Evolutionary conservation across 1,140 invertebrate genomes (phyloP).

Genomic region (Caenorhabditis latens): DNA sequence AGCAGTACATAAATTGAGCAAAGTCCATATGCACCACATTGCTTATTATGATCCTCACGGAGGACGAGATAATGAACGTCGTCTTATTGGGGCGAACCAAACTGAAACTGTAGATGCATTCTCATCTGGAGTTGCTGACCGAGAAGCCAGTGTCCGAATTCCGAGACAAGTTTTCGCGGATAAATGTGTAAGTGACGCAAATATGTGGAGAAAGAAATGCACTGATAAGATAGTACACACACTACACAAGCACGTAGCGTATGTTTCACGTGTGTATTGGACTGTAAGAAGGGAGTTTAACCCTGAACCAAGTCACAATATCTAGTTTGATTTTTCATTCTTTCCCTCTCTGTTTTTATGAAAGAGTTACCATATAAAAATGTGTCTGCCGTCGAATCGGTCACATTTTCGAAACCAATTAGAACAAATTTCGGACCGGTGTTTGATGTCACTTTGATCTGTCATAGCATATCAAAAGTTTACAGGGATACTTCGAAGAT

Average conservation of each 20-base stretch:
- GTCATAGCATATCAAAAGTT: constrained; percentile 70
- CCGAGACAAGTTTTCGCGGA: constrained; percentile 73
- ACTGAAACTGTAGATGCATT: constrained; percentile 89
- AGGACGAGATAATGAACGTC: constrained; percentile 86
- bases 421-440: not conserved
- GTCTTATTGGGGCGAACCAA: constrained; percentile 86
- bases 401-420: constrained; percentile 6
- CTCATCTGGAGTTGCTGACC: constrained; percentile 77
- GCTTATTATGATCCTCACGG: constrained; percentile 87
- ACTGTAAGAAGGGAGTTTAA: not conserved
- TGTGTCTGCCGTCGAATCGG: not conserved
- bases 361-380: not conserved
- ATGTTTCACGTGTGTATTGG: not conserved
- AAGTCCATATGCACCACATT: constrained; percentile 88
- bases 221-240: not conserved
- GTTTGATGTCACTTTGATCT: constrained; percentile 8
- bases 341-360: not conserved
- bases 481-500: constrained; percentile 91
- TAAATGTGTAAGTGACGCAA: constrained; percentile 60
- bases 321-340: constrained; percentile 11
- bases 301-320: not conserved
- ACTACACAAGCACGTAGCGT: not conserved
- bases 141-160: constrained; percentile 69
- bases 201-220: not conserved
- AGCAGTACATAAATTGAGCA: constrained; percentile 84